Conservation (phyloP, 2,797 vertebrate species). For the Pteropus rufus region DNA sequence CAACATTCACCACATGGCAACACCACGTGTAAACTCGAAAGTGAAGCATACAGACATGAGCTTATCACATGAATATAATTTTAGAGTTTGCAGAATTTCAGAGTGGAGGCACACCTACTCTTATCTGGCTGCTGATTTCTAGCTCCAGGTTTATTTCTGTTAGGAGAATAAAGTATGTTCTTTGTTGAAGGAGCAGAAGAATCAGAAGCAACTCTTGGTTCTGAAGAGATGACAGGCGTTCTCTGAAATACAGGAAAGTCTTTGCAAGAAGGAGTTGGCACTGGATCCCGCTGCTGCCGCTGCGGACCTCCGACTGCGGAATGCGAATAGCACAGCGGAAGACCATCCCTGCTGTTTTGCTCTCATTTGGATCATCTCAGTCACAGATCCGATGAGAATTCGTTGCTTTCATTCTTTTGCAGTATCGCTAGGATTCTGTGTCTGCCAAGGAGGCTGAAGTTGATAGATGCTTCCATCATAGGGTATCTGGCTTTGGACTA, state of each 20-base stretch:
- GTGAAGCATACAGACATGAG: background rate
- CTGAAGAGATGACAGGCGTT: background rate
- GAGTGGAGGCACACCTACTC: background rate
- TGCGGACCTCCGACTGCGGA: background rate
- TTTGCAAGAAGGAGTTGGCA: background rate
- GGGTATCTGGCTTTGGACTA: background rate
- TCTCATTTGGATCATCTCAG: fast-evolving
- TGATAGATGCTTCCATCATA: background rate
- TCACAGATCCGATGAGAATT: background rate
- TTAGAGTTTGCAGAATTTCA: background rate
- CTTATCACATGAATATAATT: background rate
- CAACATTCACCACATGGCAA: background rate
- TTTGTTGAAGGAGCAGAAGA: background rate
- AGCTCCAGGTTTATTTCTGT: background rate
- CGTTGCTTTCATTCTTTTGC: background rate
- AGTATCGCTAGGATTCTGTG: background rate
- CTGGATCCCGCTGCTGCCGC: background rate
- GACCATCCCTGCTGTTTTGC: fast-evolving
- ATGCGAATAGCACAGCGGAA: background rate
- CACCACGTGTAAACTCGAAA: background rate
- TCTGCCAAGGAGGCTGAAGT: background rate
- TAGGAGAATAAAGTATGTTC: background rate
- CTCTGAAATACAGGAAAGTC: background rate
- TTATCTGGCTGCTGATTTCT: background rate
- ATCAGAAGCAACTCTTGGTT: background rate